Base-by-base conservation (phyloP, 2,888 invertebrate species). In the Pyrochroa serraticornis region DNA sequence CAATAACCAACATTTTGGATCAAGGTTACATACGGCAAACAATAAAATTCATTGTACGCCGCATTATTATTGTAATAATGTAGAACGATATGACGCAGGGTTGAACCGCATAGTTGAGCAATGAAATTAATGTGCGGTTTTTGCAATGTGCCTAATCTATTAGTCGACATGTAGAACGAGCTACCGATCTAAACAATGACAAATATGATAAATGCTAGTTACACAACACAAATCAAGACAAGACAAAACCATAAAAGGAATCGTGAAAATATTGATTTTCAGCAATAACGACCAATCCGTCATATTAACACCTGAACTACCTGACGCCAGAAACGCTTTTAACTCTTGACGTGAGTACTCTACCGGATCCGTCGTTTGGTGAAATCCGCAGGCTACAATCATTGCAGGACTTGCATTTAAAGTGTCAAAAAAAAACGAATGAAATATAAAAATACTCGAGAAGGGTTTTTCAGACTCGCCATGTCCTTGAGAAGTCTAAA, bases 131-230 rank as follows among this genome's bases (percentile, higher is more conserved):
- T 35, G 34, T 9, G 22, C 3, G 22, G 22, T 22, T 22, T 22
- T 22, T 22, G 22, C 22, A 22, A 22, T 22, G 22, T 22, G 2
- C 22, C 22, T 22, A 42, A 42, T 42, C 42, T 42, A 42, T 42
- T 42, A 42, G 30, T 6, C 42, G 30, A 22, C 10, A 42, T 42
- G 7, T 42, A n/a, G 7, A 42, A 42, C 30, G 12, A 14, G 54
- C 55, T 48, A 55, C 55, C 34, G 53, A 46, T 39, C 36, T 43
- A 36, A 55, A 55, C 55, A 55, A 55, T 55, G 37, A 55, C 43
- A 34, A 12, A 44, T 36, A 48, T 48, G 51, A 55, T 49, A 48
- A 55, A 46, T 48, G 48, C 9, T 38, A 48, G 42, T 49, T 55
- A 42, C 49, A 36, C 31, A 55, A 55, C 44, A 14, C 33, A 13